phyloP scores from a whole-genome alignment of 2,113 vertebrate genomes.

The Pachycephala philippinensis region DNA sequence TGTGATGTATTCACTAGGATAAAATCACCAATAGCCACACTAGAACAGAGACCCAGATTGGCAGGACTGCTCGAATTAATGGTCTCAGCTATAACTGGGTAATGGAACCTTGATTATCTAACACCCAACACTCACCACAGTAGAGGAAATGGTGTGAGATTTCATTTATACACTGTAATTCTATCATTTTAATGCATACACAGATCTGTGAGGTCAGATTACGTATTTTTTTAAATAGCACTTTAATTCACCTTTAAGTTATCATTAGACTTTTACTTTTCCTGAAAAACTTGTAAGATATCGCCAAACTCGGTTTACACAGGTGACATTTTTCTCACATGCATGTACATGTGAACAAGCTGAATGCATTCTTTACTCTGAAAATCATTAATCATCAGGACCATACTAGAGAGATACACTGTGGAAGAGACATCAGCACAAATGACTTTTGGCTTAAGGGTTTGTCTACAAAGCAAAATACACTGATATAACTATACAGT shows the following conservation, averaged over 20 bases:
- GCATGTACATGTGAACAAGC: neutral
- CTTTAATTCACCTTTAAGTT: neutral
- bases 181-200: neutral
- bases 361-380: neutral
- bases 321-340: neutral
- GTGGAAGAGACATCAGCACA: neutral
- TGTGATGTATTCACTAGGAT: neutral
- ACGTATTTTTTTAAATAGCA: neutral
- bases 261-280: neutral
- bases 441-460: neutral
- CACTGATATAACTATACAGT: neutral
- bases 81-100: neutral
- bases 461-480: neutral
- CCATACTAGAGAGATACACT: neutral
- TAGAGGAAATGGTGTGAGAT: neutral
- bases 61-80: neutral
- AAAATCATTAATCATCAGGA: neutral
- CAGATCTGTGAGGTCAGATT: neutral
- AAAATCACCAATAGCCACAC: neutral
- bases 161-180: neutral
- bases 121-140: accelerated
- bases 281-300: neutral
- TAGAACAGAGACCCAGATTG: neutral
- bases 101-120: neutral
- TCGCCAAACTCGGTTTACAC: neutral